Percentiles rank a stretch among this genome's conserved stretches.
Conservation (phyloP, 2,113 vertebrate species). For the Merops nubicus region DNA sequence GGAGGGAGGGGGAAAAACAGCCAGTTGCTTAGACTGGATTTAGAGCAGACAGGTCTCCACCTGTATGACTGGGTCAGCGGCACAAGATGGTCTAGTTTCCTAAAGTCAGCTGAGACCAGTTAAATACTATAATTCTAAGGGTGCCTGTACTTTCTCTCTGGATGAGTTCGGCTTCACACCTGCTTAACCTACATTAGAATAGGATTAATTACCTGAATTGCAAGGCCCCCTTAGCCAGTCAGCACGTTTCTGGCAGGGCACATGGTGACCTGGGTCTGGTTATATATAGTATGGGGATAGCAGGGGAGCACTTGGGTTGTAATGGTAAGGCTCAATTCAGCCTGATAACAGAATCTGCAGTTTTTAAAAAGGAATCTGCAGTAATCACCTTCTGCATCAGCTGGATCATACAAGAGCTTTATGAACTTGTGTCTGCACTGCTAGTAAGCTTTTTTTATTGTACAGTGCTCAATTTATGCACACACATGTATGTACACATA, state of each 20-base stretch:
- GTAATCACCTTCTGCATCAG: neutral
- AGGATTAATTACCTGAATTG: conserved; percentile 81
- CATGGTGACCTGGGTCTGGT: conserved; percentile 64
- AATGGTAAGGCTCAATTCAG: neutral
- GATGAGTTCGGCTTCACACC: conserved; percentile 68
- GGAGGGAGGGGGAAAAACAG: neutral
- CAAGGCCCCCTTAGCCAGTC: conserved; percentile 60
- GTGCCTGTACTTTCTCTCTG: conserved; percentile 63
- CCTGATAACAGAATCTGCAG: conserved; percentile 57
- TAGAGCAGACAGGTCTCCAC: conserved; percentile 29
- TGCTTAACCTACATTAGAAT: conserved; percentile 83
- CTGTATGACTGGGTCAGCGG: conserved; percentile 39
- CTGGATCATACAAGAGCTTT: neutral
- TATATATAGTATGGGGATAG: conserved; percentile 13
- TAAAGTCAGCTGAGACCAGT: conserved; percentile 57
- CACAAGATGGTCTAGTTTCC: conserved; percentile 26
- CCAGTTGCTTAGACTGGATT: conserved; percentile 1
- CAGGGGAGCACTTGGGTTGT: conserved; percentile 55
- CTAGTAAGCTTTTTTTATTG: neutral
- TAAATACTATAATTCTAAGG: conserved; percentile 55
- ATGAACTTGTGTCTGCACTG: neutral
- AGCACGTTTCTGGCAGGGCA: conserved; percentile 75
- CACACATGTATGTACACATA: too few species aligned
- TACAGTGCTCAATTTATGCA: neutral
- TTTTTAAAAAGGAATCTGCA: conserved; percentile 33